phyloP scores from a whole-genome alignment of 2,797 vertebrate species.

The Squalus acanthias region DNA sequence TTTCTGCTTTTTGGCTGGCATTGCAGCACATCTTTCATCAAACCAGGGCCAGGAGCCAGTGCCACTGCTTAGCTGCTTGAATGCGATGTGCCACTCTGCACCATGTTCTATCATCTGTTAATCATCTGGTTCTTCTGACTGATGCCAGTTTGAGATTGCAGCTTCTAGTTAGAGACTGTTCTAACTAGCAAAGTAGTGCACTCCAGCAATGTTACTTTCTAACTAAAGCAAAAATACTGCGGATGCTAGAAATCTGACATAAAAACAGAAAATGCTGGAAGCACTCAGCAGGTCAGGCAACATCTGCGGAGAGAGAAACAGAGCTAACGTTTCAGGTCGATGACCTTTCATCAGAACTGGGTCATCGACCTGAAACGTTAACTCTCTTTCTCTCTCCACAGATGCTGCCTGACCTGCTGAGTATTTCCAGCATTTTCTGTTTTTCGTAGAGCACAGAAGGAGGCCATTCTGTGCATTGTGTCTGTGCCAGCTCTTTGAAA shows the following conservation, averaged over 20 bases:
- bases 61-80: not conserved
- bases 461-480: not conserved
- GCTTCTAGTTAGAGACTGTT: not conserved
- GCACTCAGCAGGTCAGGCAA: too few species aligned
- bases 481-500: not conserved
- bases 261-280: not conserved
- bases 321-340: not conserved
- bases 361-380: not conserved
- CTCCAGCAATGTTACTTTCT: not conserved
- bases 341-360: not conserved
- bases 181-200: not conserved
- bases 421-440: not conserved
- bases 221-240: not conserved
- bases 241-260: not conserved
- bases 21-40: not conserved
- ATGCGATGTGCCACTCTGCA: not conserved
- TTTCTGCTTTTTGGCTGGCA: not conserved
- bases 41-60: not conserved
- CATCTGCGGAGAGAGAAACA: too few species aligned
- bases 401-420: not conserved
- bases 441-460: not conserved
- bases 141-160: not conserved
- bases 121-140: not conserved
- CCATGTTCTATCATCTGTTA: not conserved
- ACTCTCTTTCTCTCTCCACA: not conserved